Conservation (phyloP, 2,797 vertebrate genomes). For the Nyctibius grandis region DNA sequence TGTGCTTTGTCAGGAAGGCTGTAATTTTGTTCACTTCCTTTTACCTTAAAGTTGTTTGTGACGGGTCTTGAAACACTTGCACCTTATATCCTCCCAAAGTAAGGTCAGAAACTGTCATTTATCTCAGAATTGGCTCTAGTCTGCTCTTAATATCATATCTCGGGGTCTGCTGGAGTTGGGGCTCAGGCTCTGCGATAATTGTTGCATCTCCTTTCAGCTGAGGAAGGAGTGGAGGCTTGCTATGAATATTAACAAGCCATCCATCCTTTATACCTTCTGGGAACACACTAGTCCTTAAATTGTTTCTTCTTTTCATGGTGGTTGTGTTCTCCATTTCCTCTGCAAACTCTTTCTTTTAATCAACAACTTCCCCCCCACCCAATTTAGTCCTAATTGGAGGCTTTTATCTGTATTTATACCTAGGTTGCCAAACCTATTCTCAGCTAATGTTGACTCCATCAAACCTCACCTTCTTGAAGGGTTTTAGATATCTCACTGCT, state of each 20-base stretch:
- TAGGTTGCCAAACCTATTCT: neutral
- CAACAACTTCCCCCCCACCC: neutral
- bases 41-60: conserved; percentile 54
- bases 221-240: conserved; percentile 37
- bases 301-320: neutral
- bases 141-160: conserved; percentile 1
- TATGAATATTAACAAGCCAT: conserved; percentile 61
- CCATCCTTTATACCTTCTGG: conserved; percentile 60
- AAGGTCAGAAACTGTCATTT: conserved; percentile 54
- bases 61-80: conserved; percentile 52
- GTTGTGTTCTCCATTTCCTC: conserved; percentile 39
- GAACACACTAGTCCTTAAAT: conserved; percentile 20
- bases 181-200: conserved; percentile 30
- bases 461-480: neutral
- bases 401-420: neutral
- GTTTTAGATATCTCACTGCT: neutral
- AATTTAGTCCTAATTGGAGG: neutral
- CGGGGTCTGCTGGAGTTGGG: conserved; percentile 44
- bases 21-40: conserved; percentile 60
- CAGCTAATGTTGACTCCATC: rapidly evolving
- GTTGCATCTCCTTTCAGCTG: conserved; percentile 57
- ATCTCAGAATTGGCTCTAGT: neutral
- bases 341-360: neutral
- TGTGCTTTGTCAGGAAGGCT: conserved; percentile 60
- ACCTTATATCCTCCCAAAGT: conserved; percentile 35